phyloP scores from a whole-genome alignment of 2,797 vertebrate genomes.

The Babyrousa celebensis region DNA sequence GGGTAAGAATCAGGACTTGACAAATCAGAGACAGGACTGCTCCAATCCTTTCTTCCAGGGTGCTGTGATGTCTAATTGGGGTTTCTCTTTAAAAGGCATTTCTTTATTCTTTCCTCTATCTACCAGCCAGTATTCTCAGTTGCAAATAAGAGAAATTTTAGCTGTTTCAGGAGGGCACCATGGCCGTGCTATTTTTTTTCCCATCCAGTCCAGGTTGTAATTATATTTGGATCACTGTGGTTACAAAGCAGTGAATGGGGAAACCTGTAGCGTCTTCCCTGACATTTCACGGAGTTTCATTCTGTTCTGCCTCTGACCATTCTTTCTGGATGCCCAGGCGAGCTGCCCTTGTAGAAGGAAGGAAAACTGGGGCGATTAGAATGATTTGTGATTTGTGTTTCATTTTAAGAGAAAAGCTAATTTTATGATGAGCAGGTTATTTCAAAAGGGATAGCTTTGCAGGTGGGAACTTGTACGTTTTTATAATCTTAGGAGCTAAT shows the following conservation, averaged over 20 bases:
- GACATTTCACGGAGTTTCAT: background rate
- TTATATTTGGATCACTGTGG: background rate
- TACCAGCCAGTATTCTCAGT: background rate
- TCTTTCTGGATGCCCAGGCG: background rate
- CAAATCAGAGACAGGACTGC: background rate
- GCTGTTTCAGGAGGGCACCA: background rate
- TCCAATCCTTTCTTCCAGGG: rapidly evolving
- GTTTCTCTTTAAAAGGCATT: background rate
- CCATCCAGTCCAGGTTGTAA: background rate
- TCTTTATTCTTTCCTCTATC: background rate
- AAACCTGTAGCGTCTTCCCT: background rate
- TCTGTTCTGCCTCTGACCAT: too few relatives aligned
- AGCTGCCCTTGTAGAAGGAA: background rate
- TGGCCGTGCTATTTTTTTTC: background rate
- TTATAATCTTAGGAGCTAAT: constrained; percentile 55
- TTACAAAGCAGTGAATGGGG: rapidly evolving
- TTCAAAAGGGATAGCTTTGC: constrained; percentile 66
- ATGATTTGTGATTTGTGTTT: background rate
- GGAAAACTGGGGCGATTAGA: background rate
- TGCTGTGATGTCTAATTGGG: background rate
- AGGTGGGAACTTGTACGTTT: constrained; percentile 16
- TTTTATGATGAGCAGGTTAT: constrained; percentile 63
- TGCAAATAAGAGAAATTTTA: background rate
- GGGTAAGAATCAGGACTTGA: background rate
- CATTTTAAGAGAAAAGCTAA: constrained; percentile 69